Percentiles rank a stretch among this genome's conserved stretches.
phyloP scores from a whole-genome alignment of 1,140 invertebrate species.

The Mizuhopecten yessoensis region DNA sequence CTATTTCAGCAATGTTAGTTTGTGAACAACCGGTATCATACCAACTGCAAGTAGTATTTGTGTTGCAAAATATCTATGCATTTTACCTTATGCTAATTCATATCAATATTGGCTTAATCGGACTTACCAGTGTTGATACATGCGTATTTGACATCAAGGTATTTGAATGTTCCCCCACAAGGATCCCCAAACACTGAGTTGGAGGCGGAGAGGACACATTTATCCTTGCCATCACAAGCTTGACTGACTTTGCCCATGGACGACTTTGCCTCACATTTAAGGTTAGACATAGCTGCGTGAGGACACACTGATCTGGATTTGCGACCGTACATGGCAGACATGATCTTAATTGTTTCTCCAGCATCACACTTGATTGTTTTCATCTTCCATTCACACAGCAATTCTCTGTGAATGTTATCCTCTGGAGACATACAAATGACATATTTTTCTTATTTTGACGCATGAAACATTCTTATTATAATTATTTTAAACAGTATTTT shows the following conservation, averaged over 20 bases:
- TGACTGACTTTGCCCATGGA: neutral
- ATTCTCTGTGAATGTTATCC: neutral
- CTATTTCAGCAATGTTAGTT: too few relatives aligned
- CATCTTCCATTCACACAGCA: neutral
- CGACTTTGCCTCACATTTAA: neutral
- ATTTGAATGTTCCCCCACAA: slow-evolving; percentile 42
- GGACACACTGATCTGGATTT: slow-evolving; percentile 3
- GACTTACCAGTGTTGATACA: neutral
- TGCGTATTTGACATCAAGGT: slow-evolving; percentile 19
- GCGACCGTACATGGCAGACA: neutral
- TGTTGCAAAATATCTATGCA: too few relatives aligned
- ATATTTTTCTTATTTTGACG: too few relatives aligned
- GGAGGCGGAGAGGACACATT: neutral
- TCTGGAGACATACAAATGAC: neutral
- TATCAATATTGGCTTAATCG: too few relatives aligned
- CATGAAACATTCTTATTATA: too few relatives aligned
- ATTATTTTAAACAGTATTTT: too few relatives aligned
- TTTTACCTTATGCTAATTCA: too few relatives aligned
- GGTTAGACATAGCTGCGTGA: neutral
- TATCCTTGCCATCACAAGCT: neutral
- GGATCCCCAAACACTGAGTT: slow-evolving; percentile 43
- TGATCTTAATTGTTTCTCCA: neutral
- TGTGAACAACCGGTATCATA: too few relatives aligned
- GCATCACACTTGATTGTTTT: neutral
- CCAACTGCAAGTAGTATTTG: too few relatives aligned